Percentiles rank a stretch among this genome's conserved stretches.
These are phyloP conservation scores for Lutjanus argentimaculatus DNA, from an alignment of 2,797 vertebrate genomes.

Conservation along the genomic window DNA sequence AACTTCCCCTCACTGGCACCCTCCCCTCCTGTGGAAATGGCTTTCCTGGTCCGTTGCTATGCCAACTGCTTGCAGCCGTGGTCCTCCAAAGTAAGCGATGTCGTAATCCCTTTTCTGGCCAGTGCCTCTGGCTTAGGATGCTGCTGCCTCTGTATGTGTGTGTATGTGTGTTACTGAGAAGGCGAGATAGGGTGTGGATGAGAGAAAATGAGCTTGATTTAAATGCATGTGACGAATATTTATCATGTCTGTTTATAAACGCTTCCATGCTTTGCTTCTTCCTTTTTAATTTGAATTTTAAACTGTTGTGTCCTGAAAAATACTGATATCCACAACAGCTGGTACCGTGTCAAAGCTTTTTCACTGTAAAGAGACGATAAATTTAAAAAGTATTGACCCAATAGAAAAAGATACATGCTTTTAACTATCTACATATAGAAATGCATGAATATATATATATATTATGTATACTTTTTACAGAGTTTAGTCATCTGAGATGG, in stretches of 20 bases:
- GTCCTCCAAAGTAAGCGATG: slow-evolving; percentile 99
- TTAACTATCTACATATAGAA: background rate
- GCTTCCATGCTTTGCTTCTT: slow-evolving; percentile 33
- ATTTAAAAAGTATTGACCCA: slow-evolving; percentile 10
- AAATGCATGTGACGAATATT: slow-evolving; percentile 49
- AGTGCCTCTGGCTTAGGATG: slow-evolving; percentile 60
- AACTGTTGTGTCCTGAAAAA: slow-evolving; percentile 13
- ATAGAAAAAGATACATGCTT: background rate
- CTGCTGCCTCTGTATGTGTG: slow-evolving; percentile 35
- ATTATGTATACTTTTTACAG: background rate
- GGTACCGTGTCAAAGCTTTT: background rate
- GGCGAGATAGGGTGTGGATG: slow-evolving; percentile 40
- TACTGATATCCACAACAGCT: slow-evolving; percentile 18
- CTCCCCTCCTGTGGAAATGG: slow-evolving; percentile 90
- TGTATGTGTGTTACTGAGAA: slow-evolving; percentile 32
- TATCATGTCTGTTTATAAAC: slow-evolving; percentile 31
- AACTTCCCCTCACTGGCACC: slow-evolving; percentile 86
- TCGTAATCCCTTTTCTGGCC: slow-evolving; percentile 85
- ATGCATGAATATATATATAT: background rate
- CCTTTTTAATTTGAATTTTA: slow-evolving; percentile 32
- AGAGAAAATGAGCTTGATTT: slow-evolving; percentile 46
- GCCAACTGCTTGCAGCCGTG: slow-evolving; percentile 99
- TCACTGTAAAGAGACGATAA: background rate
- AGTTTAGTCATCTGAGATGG: background rate
- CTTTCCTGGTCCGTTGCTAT: slow-evolving; percentile 99